These are phyloP conservation scores for Grantiella picta DNA, from an alignment of 2,113 vertebrate genomes.

Conservation along the genomic window DNA sequence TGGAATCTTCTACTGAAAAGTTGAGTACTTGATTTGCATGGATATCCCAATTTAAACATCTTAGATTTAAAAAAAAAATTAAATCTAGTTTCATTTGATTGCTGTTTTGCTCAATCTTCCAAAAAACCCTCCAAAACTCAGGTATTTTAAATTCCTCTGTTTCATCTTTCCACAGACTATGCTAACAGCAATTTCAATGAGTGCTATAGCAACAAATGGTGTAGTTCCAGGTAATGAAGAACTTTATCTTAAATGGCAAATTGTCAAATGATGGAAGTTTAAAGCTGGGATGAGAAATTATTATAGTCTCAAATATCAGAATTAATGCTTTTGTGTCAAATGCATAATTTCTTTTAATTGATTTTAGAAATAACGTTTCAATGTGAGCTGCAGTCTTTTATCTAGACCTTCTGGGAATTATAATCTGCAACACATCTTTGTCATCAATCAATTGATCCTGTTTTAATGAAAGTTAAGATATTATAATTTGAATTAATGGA, in stretches of 20 bases:
- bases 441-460: background rate
- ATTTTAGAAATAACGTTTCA: background rate
- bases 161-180: conserved; percentile 80
- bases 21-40: background rate
- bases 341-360: background rate
- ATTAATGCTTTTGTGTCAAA: background rate
- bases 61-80: background rate
- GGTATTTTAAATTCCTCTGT: background rate
- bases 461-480: background rate
- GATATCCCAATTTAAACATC: background rate
- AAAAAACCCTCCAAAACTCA: background rate
- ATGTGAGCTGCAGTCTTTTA: background rate
- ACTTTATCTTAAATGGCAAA: background rate
- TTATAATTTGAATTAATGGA: background rate
- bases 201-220: conserved; percentile 95
- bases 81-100: background rate
- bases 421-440: background rate
- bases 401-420: background rate
- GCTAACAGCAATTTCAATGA: conserved; percentile 98
- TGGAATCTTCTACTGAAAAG: background rate
- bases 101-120: background rate
- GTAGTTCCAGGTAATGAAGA: conserved; percentile 87
- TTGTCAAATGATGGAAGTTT: background rate
- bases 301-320: background rate
- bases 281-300: background rate